Evolutionary conservation across 1,140 invertebrate genomes (phyloP), one percentile per base, ranked within the genome.

Genomic region (Brachystomella parvula): DNA sequence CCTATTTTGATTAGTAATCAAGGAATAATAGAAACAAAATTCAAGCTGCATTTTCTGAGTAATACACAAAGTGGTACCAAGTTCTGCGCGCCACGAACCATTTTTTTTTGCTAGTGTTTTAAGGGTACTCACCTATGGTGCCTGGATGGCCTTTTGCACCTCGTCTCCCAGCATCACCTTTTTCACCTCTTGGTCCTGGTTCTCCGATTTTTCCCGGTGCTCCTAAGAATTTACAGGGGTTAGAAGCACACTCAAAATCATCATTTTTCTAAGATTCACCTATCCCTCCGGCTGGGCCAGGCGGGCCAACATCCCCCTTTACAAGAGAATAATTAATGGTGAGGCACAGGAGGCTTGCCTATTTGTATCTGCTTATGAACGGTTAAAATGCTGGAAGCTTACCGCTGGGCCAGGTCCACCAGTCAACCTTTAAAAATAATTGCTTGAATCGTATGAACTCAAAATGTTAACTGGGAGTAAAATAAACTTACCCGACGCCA

Each of bases 221-320:
- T n/a, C 76, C 76, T 44, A 77, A 68, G 44, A 39, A 39, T 39
- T 39, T n/a, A n/a, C n/a, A n/a, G n/a, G 9, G 39, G n/a, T 12
- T 44, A 44, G 39, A 44, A 44, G 9, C 39, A 44, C n/a, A 9
- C 9, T 44, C 39, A 44, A 44, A 44, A 12, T 44, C 9, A 12
- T 44, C 9, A 12, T 44, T 44, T 44, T 44, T 44, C 39, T 44
- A 44, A 44, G 6, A 53, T 6, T 53, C 24, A 53, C 49, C 49
- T 12, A 53, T 53, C 24, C 79, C 76, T 24, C 87, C 87, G 21
- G 79, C 71, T 71, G 79, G 78, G 19, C 88, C 88, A 6, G 84
- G 81, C 6, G 82, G 77, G 26, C 89, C 88, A 49, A 83, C 83
- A 74, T 90, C 88, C 47, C 89, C 89, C 83, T 86, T 68, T 63